Conservation (phyloP, 2,888 invertebrate species). For the Mystacides longicornis region DNA sequence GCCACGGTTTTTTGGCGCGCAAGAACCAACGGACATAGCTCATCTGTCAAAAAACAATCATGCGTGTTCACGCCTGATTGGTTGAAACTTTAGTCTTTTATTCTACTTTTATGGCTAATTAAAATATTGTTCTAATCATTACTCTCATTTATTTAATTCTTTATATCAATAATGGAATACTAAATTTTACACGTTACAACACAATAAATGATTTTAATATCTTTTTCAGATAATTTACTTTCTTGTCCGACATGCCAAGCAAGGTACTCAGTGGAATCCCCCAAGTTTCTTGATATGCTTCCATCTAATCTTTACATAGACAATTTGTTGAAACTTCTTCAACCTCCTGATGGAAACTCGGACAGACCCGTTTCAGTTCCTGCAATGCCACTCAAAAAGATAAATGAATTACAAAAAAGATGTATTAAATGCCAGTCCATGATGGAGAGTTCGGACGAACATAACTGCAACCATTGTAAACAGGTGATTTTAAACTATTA, state of each 20-base stretch:
- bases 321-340: slow-evolving; percentile 49
- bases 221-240: slow-evolving; percentile 27
- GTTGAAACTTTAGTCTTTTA: too few species aligned
- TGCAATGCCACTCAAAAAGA: slow-evolving; percentile 24
- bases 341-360: slow-evolving; percentile 29
- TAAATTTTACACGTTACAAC: too few species aligned
- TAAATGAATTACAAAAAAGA: slow-evolving; percentile 34
- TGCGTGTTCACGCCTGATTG: too few species aligned
- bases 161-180: too few species aligned
- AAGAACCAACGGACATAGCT: too few species aligned
- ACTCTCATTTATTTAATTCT: too few species aligned
- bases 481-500: too few species aligned
- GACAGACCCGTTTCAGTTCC: slow-evolving; percentile 18
- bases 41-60: too few species aligned
- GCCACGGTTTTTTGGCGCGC: too few species aligned
- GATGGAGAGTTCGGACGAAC: slow-evolving; percentile 7
- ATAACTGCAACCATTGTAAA: slow-evolving; percentile 54
- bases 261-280: slow-evolving; percentile 40
- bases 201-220: neutral
- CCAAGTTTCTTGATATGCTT: slow-evolving; percentile 47
- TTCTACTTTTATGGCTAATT: too few species aligned
- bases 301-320: slow-evolving; percentile 64
- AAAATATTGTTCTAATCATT: too few species aligned
- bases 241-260: slow-evolving; percentile 55
- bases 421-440: slow-evolving; percentile 35